A percentile compares a stretch with the other conserved stretches of the same genome.
Conservation (phyloP, 2,113 vertebrate genomes). For the Erythrolamprus reginae region DNA sequence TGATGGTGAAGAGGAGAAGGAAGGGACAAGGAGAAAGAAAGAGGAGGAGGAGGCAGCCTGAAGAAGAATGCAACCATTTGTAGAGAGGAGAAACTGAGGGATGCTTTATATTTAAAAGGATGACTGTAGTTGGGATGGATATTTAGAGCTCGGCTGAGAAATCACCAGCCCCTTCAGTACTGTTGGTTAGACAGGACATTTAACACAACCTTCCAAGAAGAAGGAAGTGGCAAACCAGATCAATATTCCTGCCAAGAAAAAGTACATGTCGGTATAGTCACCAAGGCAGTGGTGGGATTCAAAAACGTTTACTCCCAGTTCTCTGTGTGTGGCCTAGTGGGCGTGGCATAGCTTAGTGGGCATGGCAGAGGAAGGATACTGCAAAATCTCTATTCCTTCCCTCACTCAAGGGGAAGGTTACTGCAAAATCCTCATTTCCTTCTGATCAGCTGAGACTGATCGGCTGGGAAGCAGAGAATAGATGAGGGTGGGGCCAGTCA, state of each 20-base stretch:
- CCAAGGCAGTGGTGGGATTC: background rate
- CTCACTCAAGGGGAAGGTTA: too few species aligned
- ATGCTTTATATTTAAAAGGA: background rate
- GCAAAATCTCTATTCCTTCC: too few species aligned
- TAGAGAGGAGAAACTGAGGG: background rate
- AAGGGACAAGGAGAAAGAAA: too few species aligned
- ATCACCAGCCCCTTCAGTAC: background rate
- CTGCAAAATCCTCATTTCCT: too few species aligned
- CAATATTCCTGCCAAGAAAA: background rate
- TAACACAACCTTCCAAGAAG: background rate
- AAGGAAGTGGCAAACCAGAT: background rate
- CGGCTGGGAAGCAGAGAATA: too few species aligned
- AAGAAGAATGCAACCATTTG: background rate
- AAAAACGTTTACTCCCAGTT: too few species aligned
- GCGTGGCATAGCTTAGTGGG: too few species aligned
- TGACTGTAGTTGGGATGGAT: background rate
- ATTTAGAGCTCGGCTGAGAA: background rate
- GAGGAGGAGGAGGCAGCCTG: background rate
- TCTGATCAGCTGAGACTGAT: too few species aligned
- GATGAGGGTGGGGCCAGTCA: too few species aligned
- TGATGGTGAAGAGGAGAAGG: background rate
- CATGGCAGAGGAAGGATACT: too few species aligned
- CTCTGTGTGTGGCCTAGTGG: too few species aligned
- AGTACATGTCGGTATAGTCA: background rate
- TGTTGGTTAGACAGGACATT: background rate